phyloP scores from a whole-genome alignment of 2,888 invertebrate species.

The Spialia ferax region DNA sequence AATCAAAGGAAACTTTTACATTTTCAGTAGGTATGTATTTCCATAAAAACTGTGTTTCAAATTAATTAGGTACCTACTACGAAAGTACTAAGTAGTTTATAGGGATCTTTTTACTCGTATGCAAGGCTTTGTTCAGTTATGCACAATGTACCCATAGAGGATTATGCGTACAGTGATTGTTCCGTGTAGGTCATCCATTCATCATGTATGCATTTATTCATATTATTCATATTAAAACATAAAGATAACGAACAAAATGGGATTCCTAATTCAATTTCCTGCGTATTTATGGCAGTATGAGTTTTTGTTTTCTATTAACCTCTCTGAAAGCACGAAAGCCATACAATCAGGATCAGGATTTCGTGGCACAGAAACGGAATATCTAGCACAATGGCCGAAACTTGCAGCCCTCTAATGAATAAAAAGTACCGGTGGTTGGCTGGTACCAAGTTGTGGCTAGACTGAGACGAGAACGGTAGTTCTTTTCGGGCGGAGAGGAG shows the following conservation, averaged over 20 bases:
- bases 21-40: too few species aligned
- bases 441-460: slow-evolving; percentile 59
- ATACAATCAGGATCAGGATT: slow-evolving; percentile 78
- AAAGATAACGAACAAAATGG: slow-evolving; percentile 51
- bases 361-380: slow-evolving; percentile 75
- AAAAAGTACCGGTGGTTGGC: slow-evolving; percentile 74
- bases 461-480: slow-evolving; percentile 46
- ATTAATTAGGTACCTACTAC: too few species aligned
- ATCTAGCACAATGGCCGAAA: slow-evolving; percentile 81
- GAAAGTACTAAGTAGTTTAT: slow-evolving; percentile 20
- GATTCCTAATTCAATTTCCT: slow-evolving; percentile 66
- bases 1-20: too few species aligned
- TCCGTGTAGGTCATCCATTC: slow-evolving; percentile 41
- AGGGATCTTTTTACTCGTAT: slow-evolving; percentile 17
- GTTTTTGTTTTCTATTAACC: slow-evolving; percentile 72
- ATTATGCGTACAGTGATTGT: slow-evolving; percentile 36
- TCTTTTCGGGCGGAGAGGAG: slow-evolving; percentile 19
- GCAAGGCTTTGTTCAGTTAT: slow-evolving; percentile 23
- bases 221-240: slow-evolving; percentile 49
- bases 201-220: slow-evolving; percentile 41
- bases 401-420: slow-evolving; percentile 81
- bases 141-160: slow-evolving; percentile 13
- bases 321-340: slow-evolving; percentile 70
- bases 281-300: slow-evolving; percentile 57
- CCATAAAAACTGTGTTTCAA: too few species aligned